A percentile compares a stretch with the other conserved stretches of the same genome.
phyloP scores from a whole-genome alignment of 2,113 vertebrate genomes.

The Aramus guarauna region DNA sequence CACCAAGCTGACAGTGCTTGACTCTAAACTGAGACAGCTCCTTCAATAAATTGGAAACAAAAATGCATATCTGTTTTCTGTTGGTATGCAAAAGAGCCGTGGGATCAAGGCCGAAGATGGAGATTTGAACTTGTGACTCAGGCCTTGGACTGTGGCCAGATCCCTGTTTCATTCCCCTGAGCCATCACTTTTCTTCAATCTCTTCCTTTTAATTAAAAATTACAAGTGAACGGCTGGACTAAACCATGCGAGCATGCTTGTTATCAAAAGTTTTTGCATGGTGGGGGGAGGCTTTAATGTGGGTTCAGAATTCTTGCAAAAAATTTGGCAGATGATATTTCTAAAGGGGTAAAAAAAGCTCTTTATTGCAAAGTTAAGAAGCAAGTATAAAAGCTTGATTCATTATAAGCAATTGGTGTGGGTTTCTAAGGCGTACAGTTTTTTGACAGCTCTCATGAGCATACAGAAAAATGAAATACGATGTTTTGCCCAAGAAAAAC shows the following conservation, averaged over 20 bases:
- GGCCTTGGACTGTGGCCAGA: conserved; percentile 38
- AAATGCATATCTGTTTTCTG: conserved; percentile 1
- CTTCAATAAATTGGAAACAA: conserved; percentile 33
- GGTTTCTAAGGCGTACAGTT: conserved; percentile 28
- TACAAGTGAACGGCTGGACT: background rate
- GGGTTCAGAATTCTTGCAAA: conserved; percentile 51
- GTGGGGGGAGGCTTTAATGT: conserved; percentile 27
- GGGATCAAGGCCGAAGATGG: background rate
- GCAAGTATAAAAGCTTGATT: conserved; percentile 45
- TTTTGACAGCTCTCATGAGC: background rate
- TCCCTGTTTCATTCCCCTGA: conserved; percentile 29
- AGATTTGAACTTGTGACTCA: conserved; percentile 57
- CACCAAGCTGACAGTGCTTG: background rate
- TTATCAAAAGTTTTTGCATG: conserved; percentile 25
- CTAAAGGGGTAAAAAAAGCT: background rate
- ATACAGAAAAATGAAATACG: background rate
- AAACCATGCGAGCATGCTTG: background rate
- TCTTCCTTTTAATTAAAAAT: conserved; percentile 50
- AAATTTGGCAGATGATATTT: conserved; percentile 27
- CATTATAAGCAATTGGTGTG: conserved; percentile 1
- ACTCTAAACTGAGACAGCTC: conserved; percentile 10
- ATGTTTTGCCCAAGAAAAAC: background rate
- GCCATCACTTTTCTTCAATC: conserved; percentile 40
- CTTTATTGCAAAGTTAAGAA: conserved; percentile 38
- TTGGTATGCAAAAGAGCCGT: background rate